Conservation (phyloP, 1,140 invertebrate species). For the Camponotus vicinus region DNA sequence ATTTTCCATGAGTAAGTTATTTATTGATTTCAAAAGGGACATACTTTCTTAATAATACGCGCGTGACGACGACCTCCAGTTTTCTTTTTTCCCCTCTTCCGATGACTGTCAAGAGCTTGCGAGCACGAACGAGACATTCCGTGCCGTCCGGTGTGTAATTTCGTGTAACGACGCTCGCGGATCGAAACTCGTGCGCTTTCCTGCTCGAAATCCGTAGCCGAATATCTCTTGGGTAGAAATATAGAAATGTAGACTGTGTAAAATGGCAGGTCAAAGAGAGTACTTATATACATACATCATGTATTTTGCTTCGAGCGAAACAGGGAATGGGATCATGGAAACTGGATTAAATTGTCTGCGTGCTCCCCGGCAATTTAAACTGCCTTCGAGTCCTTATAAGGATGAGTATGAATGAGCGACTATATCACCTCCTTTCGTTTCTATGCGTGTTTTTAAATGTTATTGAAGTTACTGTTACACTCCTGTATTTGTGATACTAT, state of each 20-base stretch:
- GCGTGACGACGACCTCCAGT: not conserved
- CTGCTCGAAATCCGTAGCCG: not conserved
- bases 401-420: not conserved
- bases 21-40: conserved; percentile 72
- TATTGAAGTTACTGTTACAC: not conserved
- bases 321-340: conserved; percentile 36
- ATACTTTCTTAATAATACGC: conserved; percentile 52
- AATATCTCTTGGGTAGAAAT: not conserved
- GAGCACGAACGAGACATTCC: not conserved
- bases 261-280: conserved; percentile 13
- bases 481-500: not conserved
- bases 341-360: conserved; percentile 18
- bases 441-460: too few relatives aligned
- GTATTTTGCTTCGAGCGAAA: not conserved
- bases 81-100: not conserved
- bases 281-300: not conserved
- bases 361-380: conserved; percentile 12
- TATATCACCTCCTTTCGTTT: not conserved
- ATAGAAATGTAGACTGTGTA: not conserved
- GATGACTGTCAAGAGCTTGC: not conserved
- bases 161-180: not conserved
- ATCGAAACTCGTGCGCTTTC: not conserved
- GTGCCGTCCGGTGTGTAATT: not conserved
- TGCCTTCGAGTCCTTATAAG: not conserved
- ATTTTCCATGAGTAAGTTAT: conserved; percentile 77